Base-by-base conservation (phyloP, 2,888 invertebrate genomes). In the Agrypnus murinus region DNA sequence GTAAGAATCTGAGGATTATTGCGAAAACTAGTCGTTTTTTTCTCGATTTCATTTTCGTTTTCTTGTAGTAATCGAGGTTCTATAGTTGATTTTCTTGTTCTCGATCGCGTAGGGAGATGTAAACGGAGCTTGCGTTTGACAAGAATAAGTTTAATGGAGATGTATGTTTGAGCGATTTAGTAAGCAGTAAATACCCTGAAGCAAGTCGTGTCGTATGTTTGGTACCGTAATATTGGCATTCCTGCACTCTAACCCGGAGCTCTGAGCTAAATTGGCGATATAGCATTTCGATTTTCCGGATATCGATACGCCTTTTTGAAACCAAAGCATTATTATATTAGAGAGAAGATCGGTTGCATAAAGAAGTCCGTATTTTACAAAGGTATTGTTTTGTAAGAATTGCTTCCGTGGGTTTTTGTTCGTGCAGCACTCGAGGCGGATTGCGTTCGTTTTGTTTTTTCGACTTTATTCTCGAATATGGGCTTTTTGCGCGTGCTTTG, bases 141-240 rank as follows among this genome's bases (percentile, higher is more conserved):
- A 77, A 73, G 76, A 75, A 77, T 77, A 77, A 77, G 75, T 77
- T 77, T 77, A 77, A 77, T 77, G 76, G 77, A 77, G 77, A 75
- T 75, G 71, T 72, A 77, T 76, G 74, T 75, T 75, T 76, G 72
- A 76, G 68, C 77, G 77, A 77, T 77, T 77, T 72, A 74, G 71
- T 73, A 65, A 65, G 64, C 71, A 69, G 64, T 57, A 71, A 66
- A 71, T 73, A 71, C 43, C 74, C 73, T 17, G 62, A 46, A 71
- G 72, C 68, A 63, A 59, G 55, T 36, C 48, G 62, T 57, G 66
- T 71, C 71, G 66, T 67, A 65, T 38, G 71, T 55, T 71, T 45
- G 58, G 17, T 66, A 55, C 62, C 67, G 65, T 66, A 68, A 63
- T 74, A 74, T 71, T 63, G 65, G 65, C 73, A 71, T 73, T 73